Conservation (phyloP, 2,113 vertebrate genomes). For the Ailurus styani region DNA sequence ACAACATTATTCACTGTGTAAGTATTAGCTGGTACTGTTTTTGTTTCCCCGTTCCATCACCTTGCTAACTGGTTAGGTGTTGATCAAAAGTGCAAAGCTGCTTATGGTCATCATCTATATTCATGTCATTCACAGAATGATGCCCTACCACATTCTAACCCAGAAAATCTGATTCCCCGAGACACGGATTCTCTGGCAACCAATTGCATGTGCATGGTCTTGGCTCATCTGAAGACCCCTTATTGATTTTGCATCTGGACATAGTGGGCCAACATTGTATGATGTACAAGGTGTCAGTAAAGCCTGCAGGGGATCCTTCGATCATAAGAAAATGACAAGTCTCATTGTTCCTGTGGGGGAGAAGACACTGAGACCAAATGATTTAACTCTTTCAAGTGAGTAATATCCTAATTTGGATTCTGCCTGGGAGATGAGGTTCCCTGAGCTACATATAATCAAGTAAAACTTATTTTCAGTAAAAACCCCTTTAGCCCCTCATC, state of each 20-base stretch:
- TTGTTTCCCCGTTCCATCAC: background rate
- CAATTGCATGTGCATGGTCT: background rate
- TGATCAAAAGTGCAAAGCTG: background rate
- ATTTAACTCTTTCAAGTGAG: background rate
- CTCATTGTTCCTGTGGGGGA: background rate
- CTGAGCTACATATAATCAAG: background rate
- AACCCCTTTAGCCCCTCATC: background rate
- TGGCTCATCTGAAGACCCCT: constrained; percentile 19
- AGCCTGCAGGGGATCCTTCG: background rate
- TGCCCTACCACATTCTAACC: background rate
- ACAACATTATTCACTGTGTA: background rate
- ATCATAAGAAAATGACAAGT: background rate
- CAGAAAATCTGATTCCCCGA: background rate
- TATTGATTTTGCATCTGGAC: constrained; percentile 49
- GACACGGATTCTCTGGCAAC: background rate
- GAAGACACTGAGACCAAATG: background rate
- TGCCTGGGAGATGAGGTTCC: background rate
- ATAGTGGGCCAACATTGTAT: background rate
- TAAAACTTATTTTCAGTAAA: background rate
- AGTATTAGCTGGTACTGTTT: background rate
- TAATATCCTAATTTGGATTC: background rate
- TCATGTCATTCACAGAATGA: background rate
- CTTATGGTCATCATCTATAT: background rate
- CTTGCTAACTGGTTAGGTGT: background rate
- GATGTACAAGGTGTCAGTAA: constrained; percentile 55